These are phyloP conservation scores for Pseudomyrmex cubaensis DNA, from an alignment of 1,140 invertebrate species.

Conservation along the genomic window DNA sequence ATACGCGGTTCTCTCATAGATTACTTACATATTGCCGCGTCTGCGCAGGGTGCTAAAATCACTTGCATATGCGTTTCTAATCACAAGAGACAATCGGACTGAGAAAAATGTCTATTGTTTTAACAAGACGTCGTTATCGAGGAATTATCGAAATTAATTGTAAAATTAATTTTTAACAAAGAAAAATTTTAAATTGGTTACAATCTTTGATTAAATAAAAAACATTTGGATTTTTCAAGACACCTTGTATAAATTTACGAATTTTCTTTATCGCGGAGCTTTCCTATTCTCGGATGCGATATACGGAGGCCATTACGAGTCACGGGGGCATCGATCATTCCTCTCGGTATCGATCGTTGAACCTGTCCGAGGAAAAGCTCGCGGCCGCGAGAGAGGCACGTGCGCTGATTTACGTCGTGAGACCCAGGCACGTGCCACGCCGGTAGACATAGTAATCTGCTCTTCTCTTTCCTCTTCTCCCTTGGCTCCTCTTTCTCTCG, in stretches of 20 bases:
- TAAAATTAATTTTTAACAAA: background rate
- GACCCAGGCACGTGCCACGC: constrained; percentile 65
- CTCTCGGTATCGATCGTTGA: constrained; percentile 59
- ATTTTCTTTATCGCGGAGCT: constrained; percentile 32
- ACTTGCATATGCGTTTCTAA: constrained; percentile 1
- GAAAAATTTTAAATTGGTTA: background rate
- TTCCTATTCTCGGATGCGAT: constrained; percentile 33
- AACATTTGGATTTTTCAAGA: background rate
- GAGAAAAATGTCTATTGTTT: background rate
- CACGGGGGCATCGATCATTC: constrained; percentile 61
- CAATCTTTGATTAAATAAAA: background rate
- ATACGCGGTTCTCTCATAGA: constrained; percentile 14
- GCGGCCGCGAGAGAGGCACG: constrained; percentile 57
- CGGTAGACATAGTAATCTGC: constrained; percentile 60
- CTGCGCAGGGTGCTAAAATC: constrained; percentile 9
- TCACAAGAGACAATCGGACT: background rate
- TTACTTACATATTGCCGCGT: constrained; percentile 8
- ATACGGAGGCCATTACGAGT: constrained; percentile 54
- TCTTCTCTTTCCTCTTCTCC: background rate
- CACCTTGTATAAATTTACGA: constrained; percentile 15
- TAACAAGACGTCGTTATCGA: background rate
- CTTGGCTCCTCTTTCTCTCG: background rate
- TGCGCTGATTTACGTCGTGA: constrained; percentile 71
- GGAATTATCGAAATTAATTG: background rate
- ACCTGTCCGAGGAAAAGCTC: constrained; percentile 45